Percentiles rank a stretch among this genome's conserved stretches.
Conservation (phyloP, 2,113 vertebrate species). For the Crocuta crocuta region DNA sequence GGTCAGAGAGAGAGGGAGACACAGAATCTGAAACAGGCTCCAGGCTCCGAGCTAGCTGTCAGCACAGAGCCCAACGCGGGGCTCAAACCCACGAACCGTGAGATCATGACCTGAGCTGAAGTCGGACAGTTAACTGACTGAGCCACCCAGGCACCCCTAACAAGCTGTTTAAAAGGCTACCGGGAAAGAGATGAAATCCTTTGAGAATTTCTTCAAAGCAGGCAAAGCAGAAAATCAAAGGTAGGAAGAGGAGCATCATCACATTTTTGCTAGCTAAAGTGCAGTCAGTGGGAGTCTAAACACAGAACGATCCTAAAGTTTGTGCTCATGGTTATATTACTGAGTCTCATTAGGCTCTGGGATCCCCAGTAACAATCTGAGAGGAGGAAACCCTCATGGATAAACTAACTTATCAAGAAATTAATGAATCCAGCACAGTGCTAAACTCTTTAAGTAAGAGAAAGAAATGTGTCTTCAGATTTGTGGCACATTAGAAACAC, state of each 20-base stretch:
- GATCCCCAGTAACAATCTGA: not conserved
- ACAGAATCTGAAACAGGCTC: too few species aligned
- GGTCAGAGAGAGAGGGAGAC: too few species aligned
- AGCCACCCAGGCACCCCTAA: too few species aligned
- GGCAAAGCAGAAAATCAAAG: conserved; percentile 30
- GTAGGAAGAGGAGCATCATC: not conserved
- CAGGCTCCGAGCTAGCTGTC: too few species aligned
- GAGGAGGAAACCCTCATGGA: conserved; percentile 14
- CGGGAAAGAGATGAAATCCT: not conserved
- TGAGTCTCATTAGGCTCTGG: not conserved
- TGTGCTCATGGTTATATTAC: not conserved
- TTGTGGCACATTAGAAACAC: not conserved
- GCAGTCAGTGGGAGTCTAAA: not conserved
- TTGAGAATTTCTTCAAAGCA: conserved; percentile 25
- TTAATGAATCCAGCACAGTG: not conserved
- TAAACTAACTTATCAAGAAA: not conserved
- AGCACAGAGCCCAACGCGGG: too few species aligned
- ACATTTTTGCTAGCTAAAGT: not conserved
- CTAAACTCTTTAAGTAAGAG: not conserved
- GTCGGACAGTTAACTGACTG: too few species aligned
- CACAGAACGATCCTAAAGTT: not conserved
- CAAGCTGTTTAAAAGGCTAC: not conserved
- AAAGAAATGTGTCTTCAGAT: not conserved
- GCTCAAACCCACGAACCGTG: too few species aligned
- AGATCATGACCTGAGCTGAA: too few species aligned